Evolutionary conservation across 2,797 vertebrate species (phyloP), one percentile per base, ranked within the genome.

Genomic region (Oceanodroma leucorhoa): DNA sequence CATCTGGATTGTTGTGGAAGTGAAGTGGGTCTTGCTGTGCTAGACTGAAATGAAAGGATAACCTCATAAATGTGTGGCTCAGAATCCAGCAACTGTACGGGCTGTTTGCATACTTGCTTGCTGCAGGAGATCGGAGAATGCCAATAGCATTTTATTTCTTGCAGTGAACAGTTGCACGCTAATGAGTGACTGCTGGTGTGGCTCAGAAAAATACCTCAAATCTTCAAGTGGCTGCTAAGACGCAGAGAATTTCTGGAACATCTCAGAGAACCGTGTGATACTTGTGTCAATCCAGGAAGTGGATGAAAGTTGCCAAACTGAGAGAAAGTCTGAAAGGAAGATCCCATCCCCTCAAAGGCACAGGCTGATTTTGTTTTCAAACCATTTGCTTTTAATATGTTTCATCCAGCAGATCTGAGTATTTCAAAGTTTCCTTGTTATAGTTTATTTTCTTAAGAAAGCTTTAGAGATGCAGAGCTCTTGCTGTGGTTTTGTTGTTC

Each of bases 1-100:
- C 43, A 41, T 84, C 66, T 90, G 78, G 40, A 45, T 77, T 89
- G 57, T 50, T 0, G 0, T 64, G 70, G 60, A 93, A 45, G 45
- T 82, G 55, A 91, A 91, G 70, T 72, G 50, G 41, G 46, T 90
- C 80, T 90, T 94, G 81, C 73, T 93, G 83, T 72, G 92, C 77
- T 89, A 34, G 20, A 27, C 3, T 58, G 62, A 76, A 93, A 83
- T 69, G 67, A 79, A 90, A 76, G 24, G 62, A 77, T 82, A 80
- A 38, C 60, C 17, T 87, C 55, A 38, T 62, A 82, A 89, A 82
- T 17, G 40, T 40, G 51, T 64, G 67, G 22, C 61, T 93, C 9
- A 13, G 72, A 69, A 83, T 79, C 38, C 58, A 90, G 62, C 73
- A 65, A 40, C 0, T 48, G 3, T 84, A 58, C 34, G 23, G 83